These are phyloP conservation scores for Paguma larvata DNA, from an alignment of 2,797 vertebrate genomes.

Conservation along the genomic window DNA sequence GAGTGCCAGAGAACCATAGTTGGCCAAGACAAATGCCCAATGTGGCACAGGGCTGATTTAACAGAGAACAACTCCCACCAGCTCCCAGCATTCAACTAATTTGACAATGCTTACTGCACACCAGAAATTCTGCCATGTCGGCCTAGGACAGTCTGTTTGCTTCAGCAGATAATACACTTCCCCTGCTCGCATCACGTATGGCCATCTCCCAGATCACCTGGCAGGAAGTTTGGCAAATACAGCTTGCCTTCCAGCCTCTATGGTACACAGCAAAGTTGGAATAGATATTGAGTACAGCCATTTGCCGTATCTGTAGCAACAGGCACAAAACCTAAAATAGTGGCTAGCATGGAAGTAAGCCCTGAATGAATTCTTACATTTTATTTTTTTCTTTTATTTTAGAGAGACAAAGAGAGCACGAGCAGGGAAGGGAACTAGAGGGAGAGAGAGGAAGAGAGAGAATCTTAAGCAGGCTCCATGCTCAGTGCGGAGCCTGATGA, in stretches of 20 bases:
- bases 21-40: not conserved
- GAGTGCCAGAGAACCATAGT: not conserved
- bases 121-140: rapidly evolving
- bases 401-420: too few species aligned
- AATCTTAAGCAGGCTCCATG: too few species aligned
- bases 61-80: not conserved
- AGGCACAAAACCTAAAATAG: not conserved
- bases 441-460: too few species aligned
- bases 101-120: rapidly evolving
- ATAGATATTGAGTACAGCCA: rapidly evolving
- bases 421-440: too few species aligned
- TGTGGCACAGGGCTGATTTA: too few species aligned
- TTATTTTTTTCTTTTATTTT: too few species aligned
- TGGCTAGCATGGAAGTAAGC: not conserved
- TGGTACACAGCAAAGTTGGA: not conserved
- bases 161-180: not conserved
- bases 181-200: rapidly evolving
- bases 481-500: too few species aligned
- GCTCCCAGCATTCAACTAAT: not conserved
- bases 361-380: not conserved
- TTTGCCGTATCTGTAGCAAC: not conserved
- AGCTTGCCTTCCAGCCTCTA: not conserved
- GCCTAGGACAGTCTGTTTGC: not conserved
- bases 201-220: too few species aligned
- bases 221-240: not conserved